Evolutionary conservation across 2,797 vertebrate genomes (phyloP).

Genomic region (Mormyrus hasselquistii): DNA sequence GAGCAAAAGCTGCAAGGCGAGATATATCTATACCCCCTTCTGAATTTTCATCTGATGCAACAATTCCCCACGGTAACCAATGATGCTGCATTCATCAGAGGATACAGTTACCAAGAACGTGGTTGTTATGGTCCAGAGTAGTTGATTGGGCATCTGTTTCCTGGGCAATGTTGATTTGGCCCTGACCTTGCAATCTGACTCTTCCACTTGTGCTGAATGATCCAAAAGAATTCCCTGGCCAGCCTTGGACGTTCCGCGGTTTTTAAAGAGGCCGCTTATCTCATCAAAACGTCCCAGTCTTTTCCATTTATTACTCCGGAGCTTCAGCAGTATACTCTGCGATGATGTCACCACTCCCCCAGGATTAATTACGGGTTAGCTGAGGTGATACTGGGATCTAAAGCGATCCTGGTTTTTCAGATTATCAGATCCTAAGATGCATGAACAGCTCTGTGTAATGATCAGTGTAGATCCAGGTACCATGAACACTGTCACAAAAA

Average conservation of each 20-base stretch:
- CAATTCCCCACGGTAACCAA: background rate
- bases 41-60: slow-evolving; percentile 9
- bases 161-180: slow-evolving; percentile 23
- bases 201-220: slow-evolving; percentile 32
- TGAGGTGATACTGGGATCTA: slow-evolving; percentile 19
- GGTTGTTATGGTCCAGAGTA: slow-evolving; percentile 13
- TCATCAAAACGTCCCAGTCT: slow-evolving; percentile 19
- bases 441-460: background rate
- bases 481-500: background rate
- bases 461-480: background rate
- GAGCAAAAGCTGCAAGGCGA: background rate
- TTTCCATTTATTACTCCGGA: background rate
- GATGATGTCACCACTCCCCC: slow-evolving; percentile 8
- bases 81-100: slow-evolving; percentile 11
- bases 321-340: background rate
- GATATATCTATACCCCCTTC: background rate
- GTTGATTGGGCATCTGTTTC: slow-evolving; percentile 26
- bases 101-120: slow-evolving; percentile 35
- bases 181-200: slow-evolving; percentile 33
- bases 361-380: slow-evolving; percentile 23
- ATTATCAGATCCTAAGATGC: background rate
- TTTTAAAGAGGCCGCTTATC: slow-evolving; percentile 19
- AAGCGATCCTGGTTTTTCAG: background rate
- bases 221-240: slow-evolving; percentile 26
- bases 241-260: slow-evolving; percentile 10